Percentiles rank a stretch among this genome's conserved stretches.
phyloP scores from a whole-genome alignment of 2,888 invertebrate species.

The Catonia carolina region DNA sequence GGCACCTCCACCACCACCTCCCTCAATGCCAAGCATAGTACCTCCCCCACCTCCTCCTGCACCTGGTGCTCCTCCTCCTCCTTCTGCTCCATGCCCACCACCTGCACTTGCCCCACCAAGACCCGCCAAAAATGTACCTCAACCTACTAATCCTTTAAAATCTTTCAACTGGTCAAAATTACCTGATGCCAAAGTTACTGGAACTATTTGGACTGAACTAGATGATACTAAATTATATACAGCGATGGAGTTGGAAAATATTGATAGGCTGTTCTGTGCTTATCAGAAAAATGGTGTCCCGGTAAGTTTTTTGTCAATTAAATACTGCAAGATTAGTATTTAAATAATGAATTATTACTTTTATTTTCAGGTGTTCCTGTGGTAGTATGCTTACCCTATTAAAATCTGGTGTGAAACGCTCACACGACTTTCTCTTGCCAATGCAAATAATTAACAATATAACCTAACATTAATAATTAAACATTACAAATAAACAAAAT shows the following conservation, averaged over 20 bases:
- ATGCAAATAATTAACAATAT: no score
- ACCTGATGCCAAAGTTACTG: slow-evolving; percentile 82
- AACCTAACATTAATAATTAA: no score
- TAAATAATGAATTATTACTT: not conserved
- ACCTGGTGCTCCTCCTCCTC: slow-evolving; percentile 52
- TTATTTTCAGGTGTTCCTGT: not conserved
- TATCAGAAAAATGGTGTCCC: slow-evolving; percentile 88
- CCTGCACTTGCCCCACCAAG: slow-evolving; percentile 36
- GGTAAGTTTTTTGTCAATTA: slow-evolving; percentile 30
- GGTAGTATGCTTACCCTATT: not conserved
- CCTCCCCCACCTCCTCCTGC: slow-evolving; percentile 56
- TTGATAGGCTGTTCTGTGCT: slow-evolving; percentile 90
- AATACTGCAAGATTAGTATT: no score
- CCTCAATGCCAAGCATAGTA: slow-evolving; percentile 50
- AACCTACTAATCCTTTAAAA: slow-evolving; percentile 86
- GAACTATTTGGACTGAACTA: slow-evolving; percentile 91
- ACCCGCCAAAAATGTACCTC: slow-evolving; percentile 75
- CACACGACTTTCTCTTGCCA: no score
- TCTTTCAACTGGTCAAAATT: slow-evolving; percentile 97
- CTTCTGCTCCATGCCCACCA: slow-evolving; percentile 44
- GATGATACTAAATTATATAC: slow-evolving; percentile 90
- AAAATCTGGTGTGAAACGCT: no score
- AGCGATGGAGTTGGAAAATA: slow-evolving; percentile 82
- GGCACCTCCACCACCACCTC: slow-evolving; percentile 48
- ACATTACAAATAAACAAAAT: no score